Evolutionary conservation across 2,888 invertebrate genomes (phyloP), one percentile per base, ranked within the genome.

Genomic region (Agonopterix subpropinquella): DNA sequence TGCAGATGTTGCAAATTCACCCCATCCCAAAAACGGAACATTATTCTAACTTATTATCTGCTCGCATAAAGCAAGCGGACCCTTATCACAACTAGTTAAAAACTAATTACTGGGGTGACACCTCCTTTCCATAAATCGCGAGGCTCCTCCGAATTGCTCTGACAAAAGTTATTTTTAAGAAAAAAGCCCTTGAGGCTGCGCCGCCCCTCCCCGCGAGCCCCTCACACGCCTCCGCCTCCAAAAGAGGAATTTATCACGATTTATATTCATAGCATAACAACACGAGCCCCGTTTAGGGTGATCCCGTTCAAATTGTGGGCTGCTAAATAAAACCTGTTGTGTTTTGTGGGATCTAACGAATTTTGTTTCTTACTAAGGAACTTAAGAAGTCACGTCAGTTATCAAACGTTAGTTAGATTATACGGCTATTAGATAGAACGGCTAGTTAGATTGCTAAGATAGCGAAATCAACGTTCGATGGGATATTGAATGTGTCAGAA

Each of bases 221-320:
- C 47, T 52, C 67, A 64, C 65, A 64, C 57, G 57, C 62, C 65
- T 65, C 65, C 69, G 58, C 59, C 53, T 49, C 57, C 57, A 56
- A 63, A 72, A 73, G 76, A 79, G 85, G 89, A 90, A 89, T 90
- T 90, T 89, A 90, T 89, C 89, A 89, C 89, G 89, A 90, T 89
- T 90, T 90, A 90, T 89, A 89, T 89, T 89, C 89, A 88, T 89
- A 80, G 85, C 79, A 85, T 87, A 86, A 82, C 84, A 87, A 85
- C 87, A 86, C 81, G 80, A 82, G 77, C 76, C 73, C 67, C 76
- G 78, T 84, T 84, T 80, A 78, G 82, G 82, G 78, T 72, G 81
- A 81, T 79, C 76, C 78, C 73, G 77, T 78, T 80, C 74, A 78
- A 80, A 83, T 77, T 78, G 74, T 75, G 73, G 70, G 67, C 72